Conservation (phyloP, 2,113 vertebrate species). For the Erythrolamprus reginae region DNA sequence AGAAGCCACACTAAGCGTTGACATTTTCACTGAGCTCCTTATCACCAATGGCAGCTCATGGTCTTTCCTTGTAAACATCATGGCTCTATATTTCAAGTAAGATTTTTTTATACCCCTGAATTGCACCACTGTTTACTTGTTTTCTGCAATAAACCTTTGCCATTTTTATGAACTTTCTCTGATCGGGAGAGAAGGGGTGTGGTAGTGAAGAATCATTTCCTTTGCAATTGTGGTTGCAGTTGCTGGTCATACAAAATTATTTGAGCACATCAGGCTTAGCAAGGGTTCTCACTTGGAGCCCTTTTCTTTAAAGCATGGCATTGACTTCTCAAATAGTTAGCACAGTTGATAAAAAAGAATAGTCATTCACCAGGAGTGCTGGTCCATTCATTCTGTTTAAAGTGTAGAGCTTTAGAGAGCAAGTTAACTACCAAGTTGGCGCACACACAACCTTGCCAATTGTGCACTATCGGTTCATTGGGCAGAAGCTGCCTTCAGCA, state of each 20-base stretch:
- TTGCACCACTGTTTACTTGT: background rate
- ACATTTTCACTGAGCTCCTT: background rate
- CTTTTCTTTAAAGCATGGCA: background rate
- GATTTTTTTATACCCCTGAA: background rate
- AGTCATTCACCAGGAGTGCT: background rate
- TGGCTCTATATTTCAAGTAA: background rate
- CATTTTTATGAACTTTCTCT: background rate
- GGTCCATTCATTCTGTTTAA: background rate
- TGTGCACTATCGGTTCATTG: background rate
- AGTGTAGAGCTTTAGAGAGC: background rate
- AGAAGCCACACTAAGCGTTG: background rate
- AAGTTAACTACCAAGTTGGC: rapidly evolving
- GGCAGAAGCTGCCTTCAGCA: background rate
- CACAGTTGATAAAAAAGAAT: background rate
- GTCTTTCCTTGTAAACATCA: background rate
- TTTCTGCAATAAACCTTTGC: background rate
- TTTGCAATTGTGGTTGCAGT: background rate
- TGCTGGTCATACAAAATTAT: background rate
- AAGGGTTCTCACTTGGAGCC: background rate
- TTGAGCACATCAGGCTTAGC: background rate
- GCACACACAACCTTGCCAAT: background rate
- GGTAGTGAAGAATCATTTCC: background rate
- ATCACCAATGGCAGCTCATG: background rate
- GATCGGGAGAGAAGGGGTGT: background rate
- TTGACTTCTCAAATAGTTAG: background rate